A percentile compares a stretch with the other conserved stretches of the same genome.
These are phyloP conservation scores for Drosophila pegasa DNA, from an alignment of 2,888 invertebrate species.

Conservation along the genomic window DNA sequence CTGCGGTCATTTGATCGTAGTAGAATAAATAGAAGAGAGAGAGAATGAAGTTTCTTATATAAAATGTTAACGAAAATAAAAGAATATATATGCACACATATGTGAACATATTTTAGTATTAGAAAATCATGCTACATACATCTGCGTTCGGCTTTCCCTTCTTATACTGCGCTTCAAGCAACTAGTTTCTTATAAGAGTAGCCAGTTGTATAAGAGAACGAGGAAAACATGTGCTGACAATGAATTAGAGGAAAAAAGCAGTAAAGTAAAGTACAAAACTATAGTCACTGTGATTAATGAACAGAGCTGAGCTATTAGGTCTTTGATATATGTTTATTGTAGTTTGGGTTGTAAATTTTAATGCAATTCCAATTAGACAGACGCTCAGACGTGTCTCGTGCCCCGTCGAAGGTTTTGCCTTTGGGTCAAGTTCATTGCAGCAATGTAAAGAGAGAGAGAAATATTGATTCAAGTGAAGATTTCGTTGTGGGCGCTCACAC, in stretches of 20 bases:
- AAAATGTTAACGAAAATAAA: background rate
- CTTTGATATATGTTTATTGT: background rate
- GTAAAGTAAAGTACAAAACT: conserved; percentile 35
- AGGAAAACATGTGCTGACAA: background rate
- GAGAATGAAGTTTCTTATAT: background rate
- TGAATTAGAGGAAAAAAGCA: conserved; percentile 4
- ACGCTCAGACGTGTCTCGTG: background rate
- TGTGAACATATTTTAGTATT: background rate
- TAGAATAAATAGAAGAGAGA: background rate
- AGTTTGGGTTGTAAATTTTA: background rate
- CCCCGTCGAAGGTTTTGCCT: conserved; percentile 6
- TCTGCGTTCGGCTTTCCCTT: background rate
- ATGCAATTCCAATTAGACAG: conserved; percentile 8
- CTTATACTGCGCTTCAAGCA: background rate
- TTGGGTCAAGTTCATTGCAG: conserved; percentile 17
- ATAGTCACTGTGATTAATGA: conserved; percentile 75
- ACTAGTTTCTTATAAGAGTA: conserved; percentile 5
- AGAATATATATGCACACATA: background rate
- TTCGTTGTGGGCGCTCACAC: background rate
- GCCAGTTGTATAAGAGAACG: background rate
- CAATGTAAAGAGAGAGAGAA: background rate
- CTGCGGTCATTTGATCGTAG: conserved; percentile 39
- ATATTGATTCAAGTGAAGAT: conserved; percentile 34
- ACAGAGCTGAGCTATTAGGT: conserved; percentile 9
- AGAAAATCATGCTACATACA: background rate